A percentile compares a stretch with the other conserved stretches of the same genome.
Conservation (phyloP, 2,113 vertebrate genomes). For the Gambusia holbrooki region DNA sequence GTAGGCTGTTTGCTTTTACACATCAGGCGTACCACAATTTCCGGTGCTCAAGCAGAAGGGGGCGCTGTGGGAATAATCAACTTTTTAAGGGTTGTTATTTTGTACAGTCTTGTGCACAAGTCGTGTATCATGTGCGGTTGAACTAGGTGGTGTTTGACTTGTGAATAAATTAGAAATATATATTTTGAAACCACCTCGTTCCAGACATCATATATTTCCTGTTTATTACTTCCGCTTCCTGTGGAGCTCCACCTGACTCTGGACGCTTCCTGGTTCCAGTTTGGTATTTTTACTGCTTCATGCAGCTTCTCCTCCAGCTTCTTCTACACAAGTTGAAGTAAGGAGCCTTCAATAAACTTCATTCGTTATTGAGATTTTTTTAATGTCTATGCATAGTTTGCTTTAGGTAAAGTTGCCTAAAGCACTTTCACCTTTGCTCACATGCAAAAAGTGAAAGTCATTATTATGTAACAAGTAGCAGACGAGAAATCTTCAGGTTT, state of each 20-base stretch:
- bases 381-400: rapidly evolving
- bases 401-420: neutral
- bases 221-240: neutral
- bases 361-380: neutral
- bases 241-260: neutral
- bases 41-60: too few relatives aligned
- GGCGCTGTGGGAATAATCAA: too few relatives aligned
- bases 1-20: too few relatives aligned
- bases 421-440: too few relatives aligned
- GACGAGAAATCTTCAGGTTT: neutral
- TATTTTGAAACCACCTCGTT: too few relatives aligned
- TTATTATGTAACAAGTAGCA: constrained; percentile 1
- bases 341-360: neutral
- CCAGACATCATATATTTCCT: neutral
- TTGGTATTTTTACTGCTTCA: neutral
- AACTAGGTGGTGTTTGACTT: too few relatives aligned
- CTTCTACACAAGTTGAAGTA: neutral
- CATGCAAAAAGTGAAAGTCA: neutral
- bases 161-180: too few relatives aligned
- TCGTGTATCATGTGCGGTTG: too few relatives aligned
- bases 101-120: too few relatives aligned
- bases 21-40: too few relatives aligned
- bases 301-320: neutral
- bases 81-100: too few relatives aligned
- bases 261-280: neutral